Evolutionary conservation across 2,113 vertebrate species (phyloP), one percentile per base, ranked within the genome.

Genomic region (Rhinopithecus roxellana): DNA sequence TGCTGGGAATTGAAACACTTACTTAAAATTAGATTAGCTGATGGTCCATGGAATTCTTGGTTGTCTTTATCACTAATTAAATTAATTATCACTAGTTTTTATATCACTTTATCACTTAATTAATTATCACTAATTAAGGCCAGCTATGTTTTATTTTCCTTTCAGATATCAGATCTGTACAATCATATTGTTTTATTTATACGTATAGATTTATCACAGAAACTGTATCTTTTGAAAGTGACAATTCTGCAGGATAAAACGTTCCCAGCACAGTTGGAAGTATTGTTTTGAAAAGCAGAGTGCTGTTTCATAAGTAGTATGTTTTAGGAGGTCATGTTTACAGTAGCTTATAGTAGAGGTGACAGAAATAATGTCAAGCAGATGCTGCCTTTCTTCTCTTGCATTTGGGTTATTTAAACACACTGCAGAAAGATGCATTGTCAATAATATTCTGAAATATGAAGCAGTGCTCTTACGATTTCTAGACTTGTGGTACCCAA

Each of bases 191-290:
- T 81, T 90, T 52, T 83, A 32, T 95, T 91, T 79, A 83, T n/a
- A 64, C 32, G 6, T 86, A 8, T 69, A 61, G 48, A 61, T 85
- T 97, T 52, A 55, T 77, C n/a, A 3, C 43, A 90, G 89, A 95
- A 82, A 22, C 93, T 75, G 27, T 78, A 79, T 94, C 40, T 96
- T 97, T 95, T 69, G 67, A 72, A 97, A 87, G 52, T 67, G 61
- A 18, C 30, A 57, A 0, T 88, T 82, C 86, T 96, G n/a, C 4
- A 72, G 80, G 72, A 69, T 67, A 43, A 95, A 85, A 70, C 35
- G n/a, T 85, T 97, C 88, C 90, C 23, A 1, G n/a, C 67, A 88
- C 61, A 93, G 69, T 94, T 48, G 61, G 0, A n/a, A 25, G 20
- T n/a, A 25, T 95, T 92, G 4, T 86, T 93, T 43, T 32, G 48